Conservation (phyloP, 2,888 invertebrate genomes). For the Apodemia hepburni region DNA sequence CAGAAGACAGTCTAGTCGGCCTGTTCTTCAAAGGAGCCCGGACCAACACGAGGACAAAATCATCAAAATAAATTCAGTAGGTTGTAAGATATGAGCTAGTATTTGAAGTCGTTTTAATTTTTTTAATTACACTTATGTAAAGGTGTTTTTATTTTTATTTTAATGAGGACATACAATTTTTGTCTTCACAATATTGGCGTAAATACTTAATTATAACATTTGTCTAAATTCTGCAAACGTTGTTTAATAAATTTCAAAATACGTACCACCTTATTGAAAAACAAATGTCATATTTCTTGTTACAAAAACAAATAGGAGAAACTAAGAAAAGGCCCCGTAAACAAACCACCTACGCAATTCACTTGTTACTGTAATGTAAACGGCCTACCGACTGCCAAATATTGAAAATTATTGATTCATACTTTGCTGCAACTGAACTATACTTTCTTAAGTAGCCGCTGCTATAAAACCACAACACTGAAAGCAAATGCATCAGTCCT, state of each 20-base stretch:
- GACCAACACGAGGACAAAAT: too few species aligned
- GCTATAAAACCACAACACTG: constrained; percentile 67
- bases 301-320: background rate
- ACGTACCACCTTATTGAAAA: background rate
- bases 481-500: constrained; percentile 51
- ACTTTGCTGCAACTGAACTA: constrained; percentile 65
- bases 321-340: constrained; percentile 2
- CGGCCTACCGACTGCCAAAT: constrained; percentile 55
- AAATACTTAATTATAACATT: too few species aligned
- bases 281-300: background rate
- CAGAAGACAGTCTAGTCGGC: too few species aligned
- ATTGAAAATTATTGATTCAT: constrained; percentile 77
- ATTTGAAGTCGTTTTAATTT: too few species aligned
- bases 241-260: background rate
- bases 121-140: too few species aligned
- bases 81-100: too few species aligned
- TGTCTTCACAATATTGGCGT: too few species aligned
- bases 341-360: constrained; percentile 19
- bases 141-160: too few species aligned
- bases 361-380: constrained; percentile 29
- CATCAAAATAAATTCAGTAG: too few species aligned
- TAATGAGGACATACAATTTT: too few species aligned
- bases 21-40: too few species aligned
- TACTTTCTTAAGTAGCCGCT: constrained; percentile 50
- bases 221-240: too few species aligned